Evolutionary conservation across 1,140 invertebrate genomes (phyloP).

Genomic region (Anastrepha obliqua): DNA sequence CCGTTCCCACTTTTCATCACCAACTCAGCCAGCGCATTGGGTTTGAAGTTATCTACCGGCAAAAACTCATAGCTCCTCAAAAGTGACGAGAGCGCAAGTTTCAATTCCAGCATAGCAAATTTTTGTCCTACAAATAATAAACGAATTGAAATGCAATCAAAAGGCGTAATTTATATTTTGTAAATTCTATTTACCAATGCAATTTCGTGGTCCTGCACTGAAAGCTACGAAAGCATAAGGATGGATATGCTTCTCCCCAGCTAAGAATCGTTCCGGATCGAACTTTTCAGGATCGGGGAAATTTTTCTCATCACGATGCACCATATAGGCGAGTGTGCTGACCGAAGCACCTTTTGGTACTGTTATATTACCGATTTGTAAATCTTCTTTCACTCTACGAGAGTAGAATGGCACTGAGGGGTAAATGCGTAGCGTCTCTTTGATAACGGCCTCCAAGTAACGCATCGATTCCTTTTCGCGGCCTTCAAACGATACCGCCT

Average conservation of each 20-base stretch:
- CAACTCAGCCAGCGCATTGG: constrained; percentile 68
- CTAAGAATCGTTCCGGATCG: constrained; percentile 81
- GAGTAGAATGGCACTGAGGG: constrained; percentile 83
- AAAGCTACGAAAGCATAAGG: constrained; percentile 80
- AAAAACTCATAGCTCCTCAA: constrained; percentile 72
- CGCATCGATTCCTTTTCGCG: constrained; percentile 77
- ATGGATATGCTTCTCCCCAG: constrained; percentile 75
- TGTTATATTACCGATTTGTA: constrained; percentile 67
- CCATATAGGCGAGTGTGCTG: constrained; percentile 74
- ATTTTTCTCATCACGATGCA: constrained; percentile 78
- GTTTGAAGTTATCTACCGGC: constrained; percentile 65
- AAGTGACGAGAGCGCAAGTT: constrained; percentile 72
- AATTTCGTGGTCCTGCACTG: constrained; percentile 81
- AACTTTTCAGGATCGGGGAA: constrained; percentile 82
- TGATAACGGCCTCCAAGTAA: constrained; percentile 82
- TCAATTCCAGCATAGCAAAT: constrained; percentile 75
- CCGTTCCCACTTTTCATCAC: constrained; percentile 74
- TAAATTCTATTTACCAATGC: constrained; percentile 77
- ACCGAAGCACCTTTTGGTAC: constrained; percentile 76
- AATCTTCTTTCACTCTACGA: constrained; percentile 77
- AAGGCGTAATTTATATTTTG: neutral
- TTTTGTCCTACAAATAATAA: constrained; percentile 72
- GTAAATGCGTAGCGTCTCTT: constrained; percentile 79
- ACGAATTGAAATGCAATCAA: too few relatives aligned
- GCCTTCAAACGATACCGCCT: constrained; percentile 77